Base-by-base conservation (phyloP, 2,888 invertebrate genomes). In the Chymomyza amoena region DNA sequence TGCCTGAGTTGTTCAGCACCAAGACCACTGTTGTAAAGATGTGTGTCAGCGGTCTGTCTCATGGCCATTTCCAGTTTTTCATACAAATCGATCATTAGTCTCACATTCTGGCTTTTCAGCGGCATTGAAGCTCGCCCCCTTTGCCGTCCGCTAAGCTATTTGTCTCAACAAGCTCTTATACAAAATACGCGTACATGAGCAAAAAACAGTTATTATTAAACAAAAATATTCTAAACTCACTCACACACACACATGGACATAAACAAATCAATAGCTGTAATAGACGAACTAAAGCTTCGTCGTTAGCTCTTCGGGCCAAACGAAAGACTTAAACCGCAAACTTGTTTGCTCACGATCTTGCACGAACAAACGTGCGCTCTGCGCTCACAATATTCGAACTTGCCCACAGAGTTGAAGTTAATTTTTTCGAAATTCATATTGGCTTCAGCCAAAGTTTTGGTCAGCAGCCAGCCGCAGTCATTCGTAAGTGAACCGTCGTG, bases 401-500 rank as follows among this genome's bases (percentile, higher is more conserved):
- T 56, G 13, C 13, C 13, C 39, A 7, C 39, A 45, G 39, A 13
- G 39, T 13, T 45, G 0, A 45, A 13, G 39, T 13, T 45, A 32
- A 60, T 32, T 18, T 61, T 61, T 61, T 61, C 61, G 61, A 61
- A 61, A 15, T 59, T 18, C 28, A 25, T 57, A 15, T 57, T 20
- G 25, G 28, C 57, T 15, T 25, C 9, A 7, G 32, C 36, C 45
- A 65, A 52, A 64, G 68, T 51, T 25, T 39, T 68, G 52, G 63
- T 69, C 69, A 50, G 67, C 65, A 15, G 61, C 63, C 60, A 32
- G 32, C 66, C 60, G n/a, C n/a, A 61, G 57, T 57, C 83, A 81
- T 79, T 83, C 81, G 79, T 73, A 68, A 74, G 73, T 64, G 66
- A 84, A 84, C 79, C 81, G 84, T 88, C 86, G 89, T 82, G 80